phyloP scores from a whole-genome alignment of 2,797 vertebrate genomes.

The Cossypha caffra region DNA sequence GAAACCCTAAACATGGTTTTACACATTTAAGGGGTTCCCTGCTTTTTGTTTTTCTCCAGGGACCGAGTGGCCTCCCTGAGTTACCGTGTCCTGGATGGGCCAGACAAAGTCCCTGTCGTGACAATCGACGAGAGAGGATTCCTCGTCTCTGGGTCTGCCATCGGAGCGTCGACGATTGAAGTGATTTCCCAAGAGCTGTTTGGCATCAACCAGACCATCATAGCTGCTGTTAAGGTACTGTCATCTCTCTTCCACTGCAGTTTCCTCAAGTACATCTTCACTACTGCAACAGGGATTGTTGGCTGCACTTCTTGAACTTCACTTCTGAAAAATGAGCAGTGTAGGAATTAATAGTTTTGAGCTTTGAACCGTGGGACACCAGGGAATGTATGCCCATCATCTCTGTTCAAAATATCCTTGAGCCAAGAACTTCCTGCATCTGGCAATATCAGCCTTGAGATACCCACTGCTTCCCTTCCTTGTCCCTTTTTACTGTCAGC shows the following conservation, averaged over 20 bases:
- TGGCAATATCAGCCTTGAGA: background rate
- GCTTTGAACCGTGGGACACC: background rate
- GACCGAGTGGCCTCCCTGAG: slow-evolving; percentile 84
- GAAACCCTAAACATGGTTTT: background rate
- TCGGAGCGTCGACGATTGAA: slow-evolving; percentile 85
- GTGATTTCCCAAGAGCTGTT: slow-evolving; percentile 89
- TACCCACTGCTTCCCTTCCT: background rate
- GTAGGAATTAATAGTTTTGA: background rate
- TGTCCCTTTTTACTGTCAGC: background rate
- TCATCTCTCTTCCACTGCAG: background rate
- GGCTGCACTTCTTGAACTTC: background rate
- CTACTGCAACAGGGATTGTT: background rate
- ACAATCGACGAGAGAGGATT: slow-evolving; percentile 87
- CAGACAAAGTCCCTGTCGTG: slow-evolving; percentile 80
- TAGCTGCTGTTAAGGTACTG: slow-evolving; percentile 87
- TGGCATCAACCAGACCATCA: slow-evolving; percentile 91
- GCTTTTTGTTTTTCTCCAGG: slow-evolving; percentile 63
- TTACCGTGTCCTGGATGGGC: slow-evolving; percentile 84
- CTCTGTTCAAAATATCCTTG: background rate
- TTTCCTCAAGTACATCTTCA: background rate
- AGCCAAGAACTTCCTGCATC: background rate
- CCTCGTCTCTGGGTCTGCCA: slow-evolving; percentile 83
- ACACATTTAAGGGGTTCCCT: background rate
- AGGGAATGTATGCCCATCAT: background rate
- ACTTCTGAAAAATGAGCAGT: background rate